These are phyloP conservation scores for Anoplophora glabripennis DNA, from an alignment of 1,140 invertebrate genomes.

Conservation along the genomic window DNA sequence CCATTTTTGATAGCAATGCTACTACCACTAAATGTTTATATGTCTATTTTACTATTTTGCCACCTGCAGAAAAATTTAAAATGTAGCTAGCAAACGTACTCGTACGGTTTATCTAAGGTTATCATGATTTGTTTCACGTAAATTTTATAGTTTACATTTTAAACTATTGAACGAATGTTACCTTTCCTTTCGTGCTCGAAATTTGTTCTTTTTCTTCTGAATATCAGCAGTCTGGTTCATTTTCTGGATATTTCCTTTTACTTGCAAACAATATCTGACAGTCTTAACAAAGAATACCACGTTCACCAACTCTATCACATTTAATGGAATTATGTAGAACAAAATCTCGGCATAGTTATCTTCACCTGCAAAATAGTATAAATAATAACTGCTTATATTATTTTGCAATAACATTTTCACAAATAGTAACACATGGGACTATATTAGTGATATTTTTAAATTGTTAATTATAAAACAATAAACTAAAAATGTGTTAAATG, in stretches of 20 bases:
- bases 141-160: too few species aligned
- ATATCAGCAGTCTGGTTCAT: slow-evolving; percentile 43
- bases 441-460: too few species aligned
- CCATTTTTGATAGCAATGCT: too few species aligned
- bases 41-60: too few species aligned
- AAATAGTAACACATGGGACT: too few species aligned
- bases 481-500: too few species aligned
- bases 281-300: slow-evolving; percentile 53
- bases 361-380: slow-evolving; percentile 5
- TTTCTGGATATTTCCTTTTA: slow-evolving; percentile 51
- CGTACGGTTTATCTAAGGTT: too few species aligned
- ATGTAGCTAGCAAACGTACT: too few species aligned
- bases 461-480: too few species aligned
- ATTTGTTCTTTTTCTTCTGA: slow-evolving; percentile 46
- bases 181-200: slow-evolving; percentile 52
- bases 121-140: too few species aligned
- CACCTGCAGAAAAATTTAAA: too few species aligned
- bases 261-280: slow-evolving; percentile 48
- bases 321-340: slow-evolving; percentile 28
- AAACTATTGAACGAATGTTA: slow-evolving; percentile 46
- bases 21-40: too few species aligned
- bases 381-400: background rate
- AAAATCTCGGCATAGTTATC: slow-evolving; percentile 21
- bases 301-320: slow-evolving; percentile 49
- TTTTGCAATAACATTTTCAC: background rate